phyloP scores from a whole-genome alignment of 2,797 vertebrate species.

The Cossypha heuglini region DNA sequence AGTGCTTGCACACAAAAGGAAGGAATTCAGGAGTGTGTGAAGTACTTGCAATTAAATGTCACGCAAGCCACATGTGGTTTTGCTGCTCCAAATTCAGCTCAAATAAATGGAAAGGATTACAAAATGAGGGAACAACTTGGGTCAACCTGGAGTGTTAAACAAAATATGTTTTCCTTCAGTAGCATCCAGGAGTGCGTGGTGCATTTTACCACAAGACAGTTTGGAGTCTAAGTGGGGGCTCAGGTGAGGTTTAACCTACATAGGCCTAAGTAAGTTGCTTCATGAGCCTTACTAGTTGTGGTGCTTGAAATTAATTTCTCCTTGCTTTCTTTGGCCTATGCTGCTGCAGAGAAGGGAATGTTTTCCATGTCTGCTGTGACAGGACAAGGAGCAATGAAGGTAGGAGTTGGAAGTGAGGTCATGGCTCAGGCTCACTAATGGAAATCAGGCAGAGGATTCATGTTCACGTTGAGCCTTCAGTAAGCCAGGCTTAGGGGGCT shows the following conservation, averaged over 20 bases:
- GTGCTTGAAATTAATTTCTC: not conserved
- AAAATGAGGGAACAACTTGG: constrained; percentile 44
- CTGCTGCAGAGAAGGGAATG: not conserved
- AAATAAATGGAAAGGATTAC: constrained; percentile 59
- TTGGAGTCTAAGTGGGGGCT: not conserved
- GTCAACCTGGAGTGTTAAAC: constrained; percentile 25
- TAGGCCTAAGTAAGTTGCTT: not conserved
- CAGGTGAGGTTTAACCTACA: not conserved
- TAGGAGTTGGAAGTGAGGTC: not conserved
- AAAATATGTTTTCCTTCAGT: constrained; percentile 31
- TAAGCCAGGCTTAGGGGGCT: not conserved
- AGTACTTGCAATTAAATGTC: constrained; percentile 60
- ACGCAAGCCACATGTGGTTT: constrained; percentile 61
- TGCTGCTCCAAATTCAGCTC: constrained; percentile 56
- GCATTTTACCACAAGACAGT: not conserved
- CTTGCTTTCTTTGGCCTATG: not conserved
- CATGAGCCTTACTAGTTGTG: not conserved
- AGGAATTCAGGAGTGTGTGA: constrained; percentile 60
- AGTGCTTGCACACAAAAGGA: constrained; percentile 44
- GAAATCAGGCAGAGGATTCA: not conserved
- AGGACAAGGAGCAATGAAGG: not conserved
- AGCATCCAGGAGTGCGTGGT: constrained; percentile 4
- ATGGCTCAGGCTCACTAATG: not conserved
- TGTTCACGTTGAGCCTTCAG: not conserved
- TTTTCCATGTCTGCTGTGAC: not conserved